Evolutionary conservation across 1,140 invertebrate genomes (phyloP), one percentile per base, ranked within the genome.

Genomic region (Pogonognathellus flavescens): DNA sequence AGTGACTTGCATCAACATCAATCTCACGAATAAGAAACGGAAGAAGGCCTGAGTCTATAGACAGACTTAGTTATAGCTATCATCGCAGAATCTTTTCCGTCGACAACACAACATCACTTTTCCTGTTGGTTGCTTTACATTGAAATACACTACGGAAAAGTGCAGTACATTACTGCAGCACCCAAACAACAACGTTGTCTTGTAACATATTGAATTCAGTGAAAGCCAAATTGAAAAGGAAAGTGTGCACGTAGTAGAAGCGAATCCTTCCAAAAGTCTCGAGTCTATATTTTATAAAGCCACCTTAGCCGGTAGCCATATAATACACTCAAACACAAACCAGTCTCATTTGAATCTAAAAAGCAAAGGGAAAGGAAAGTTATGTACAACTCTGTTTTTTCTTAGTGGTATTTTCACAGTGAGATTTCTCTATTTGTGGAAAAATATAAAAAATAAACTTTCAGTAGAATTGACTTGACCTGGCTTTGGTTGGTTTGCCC

Each of bases 371-470:
- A 66, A 9, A 31, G 8, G 1, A 66, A 25, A 66, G 14, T 16
- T 18, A 76, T 3, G 10, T 18, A 49, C 3, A 50, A 31, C 66
- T 31, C 41, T 76, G 31, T 11, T 76, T 76, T 16, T 76, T 76
- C n/a, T 57, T 57, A 13, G 11, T 57, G 53, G 53, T n/a, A 57
- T 57, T n/a, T 57, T 14, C n/a, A 13, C n/a, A 4, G 11, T n/a
- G 25, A 49, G 31, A 41, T 76, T n/a, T n/a, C 70, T 76, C 16
- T 62, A 20, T 20, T n/a, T 76, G 70, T 76, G 41, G 41, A 76
- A 6, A 76, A 76, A 76, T 76, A 76, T 49, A 76, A 76, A 76
- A 76, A 76, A 76, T 31, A 76, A 76, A 76, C 70, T 76, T 76
- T 76, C 49, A 76, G 70, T 49, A 49, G 70, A 76, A 76, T 76